These are phyloP conservation scores for Acanthornis magna DNA, from an alignment of 2,797 vertebrate species.

Conservation along the genomic window DNA sequence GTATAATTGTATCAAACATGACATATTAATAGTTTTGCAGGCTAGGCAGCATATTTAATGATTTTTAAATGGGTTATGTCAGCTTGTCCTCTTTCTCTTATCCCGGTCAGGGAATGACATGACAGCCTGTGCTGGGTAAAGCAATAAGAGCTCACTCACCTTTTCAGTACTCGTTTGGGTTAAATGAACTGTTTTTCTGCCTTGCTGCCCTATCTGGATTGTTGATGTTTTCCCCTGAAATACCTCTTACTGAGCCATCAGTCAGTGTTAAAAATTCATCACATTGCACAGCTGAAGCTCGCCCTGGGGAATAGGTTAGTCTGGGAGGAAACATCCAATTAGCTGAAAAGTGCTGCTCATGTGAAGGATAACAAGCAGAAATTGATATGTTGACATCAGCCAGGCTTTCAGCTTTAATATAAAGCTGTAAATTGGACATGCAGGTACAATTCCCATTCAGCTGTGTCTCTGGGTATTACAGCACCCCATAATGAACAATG, in stretches of 20 bases:
- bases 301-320: conserved; percentile 53
- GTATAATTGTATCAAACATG: conserved; percentile 1
- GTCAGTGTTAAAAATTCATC: conserved; percentile 62
- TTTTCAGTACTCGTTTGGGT: background rate
- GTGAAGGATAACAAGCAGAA: conserved; percentile 34
- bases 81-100: conserved; percentile 50
- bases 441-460: conserved; percentile 2
- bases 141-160: background rate
- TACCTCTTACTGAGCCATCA: conserved; percentile 46
- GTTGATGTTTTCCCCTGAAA: conserved; percentile 48
- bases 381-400: conserved; percentile 54
- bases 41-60: conserved; percentile 25
- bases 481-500: background rate
- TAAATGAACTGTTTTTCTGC: conserved; percentile 27
- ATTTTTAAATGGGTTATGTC: conserved; percentile 60
- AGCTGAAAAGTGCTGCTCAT: conserved; percentile 25
- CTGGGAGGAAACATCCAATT: conserved; percentile 63
- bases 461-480: background rate
- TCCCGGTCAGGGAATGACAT: conserved; percentile 19
- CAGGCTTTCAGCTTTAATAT: conserved; percentile 31
- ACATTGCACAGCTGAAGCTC: conserved; percentile 15
- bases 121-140: background rate
- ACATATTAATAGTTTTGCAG: conserved; percentile 36
- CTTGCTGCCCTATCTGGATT: conserved; percentile 23
- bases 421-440: conserved; percentile 28